Evolutionary conservation across 2,888 invertebrate genomes (phyloP).

Genomic region (Drosophila nr. medialis): DNA sequence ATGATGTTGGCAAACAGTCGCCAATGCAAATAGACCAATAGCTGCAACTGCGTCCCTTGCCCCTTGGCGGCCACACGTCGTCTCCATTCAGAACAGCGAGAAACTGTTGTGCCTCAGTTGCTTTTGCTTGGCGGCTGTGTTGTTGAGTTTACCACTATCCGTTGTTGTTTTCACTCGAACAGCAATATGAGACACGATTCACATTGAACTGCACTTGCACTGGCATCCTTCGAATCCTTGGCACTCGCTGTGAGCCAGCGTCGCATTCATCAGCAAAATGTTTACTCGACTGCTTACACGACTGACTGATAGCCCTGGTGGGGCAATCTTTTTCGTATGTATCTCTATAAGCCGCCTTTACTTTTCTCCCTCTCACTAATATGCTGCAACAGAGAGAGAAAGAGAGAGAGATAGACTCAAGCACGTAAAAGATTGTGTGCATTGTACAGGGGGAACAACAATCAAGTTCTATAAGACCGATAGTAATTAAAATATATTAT

Average conservation of each 20-base stretch:
- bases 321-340: conserved; percentile 24
- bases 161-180: conserved; percentile 28
- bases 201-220: conserved; percentile 45
- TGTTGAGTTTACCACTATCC: background rate
- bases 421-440: background rate
- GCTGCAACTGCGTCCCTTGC: conserved; percentile 43
- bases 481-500: background rate
- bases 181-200: conserved; percentile 46
- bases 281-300: conserved; percentile 52
- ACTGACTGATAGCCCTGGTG: conserved; percentile 29
- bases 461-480: background rate
- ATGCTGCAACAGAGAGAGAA: conserved; percentile 39
- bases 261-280: conserved; percentile 48
- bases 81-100: conserved; percentile 65
- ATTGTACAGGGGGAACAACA: conserved; percentile 12
- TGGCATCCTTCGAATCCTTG: conserved; percentile 29
- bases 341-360: conserved; percentile 15
- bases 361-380: conserved; percentile 17
- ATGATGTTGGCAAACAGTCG: conserved; percentile 51
- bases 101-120: conserved; percentile 30
- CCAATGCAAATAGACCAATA: conserved; percentile 37
- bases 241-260: conserved; percentile 21
- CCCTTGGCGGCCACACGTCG: conserved; percentile 46
- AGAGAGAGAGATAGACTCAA: background rate
- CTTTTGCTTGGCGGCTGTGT: conserved; percentile 10